phyloP scores from a whole-genome alignment of 1,140 invertebrate genomes.

The Nasonia giraulti region DNA sequence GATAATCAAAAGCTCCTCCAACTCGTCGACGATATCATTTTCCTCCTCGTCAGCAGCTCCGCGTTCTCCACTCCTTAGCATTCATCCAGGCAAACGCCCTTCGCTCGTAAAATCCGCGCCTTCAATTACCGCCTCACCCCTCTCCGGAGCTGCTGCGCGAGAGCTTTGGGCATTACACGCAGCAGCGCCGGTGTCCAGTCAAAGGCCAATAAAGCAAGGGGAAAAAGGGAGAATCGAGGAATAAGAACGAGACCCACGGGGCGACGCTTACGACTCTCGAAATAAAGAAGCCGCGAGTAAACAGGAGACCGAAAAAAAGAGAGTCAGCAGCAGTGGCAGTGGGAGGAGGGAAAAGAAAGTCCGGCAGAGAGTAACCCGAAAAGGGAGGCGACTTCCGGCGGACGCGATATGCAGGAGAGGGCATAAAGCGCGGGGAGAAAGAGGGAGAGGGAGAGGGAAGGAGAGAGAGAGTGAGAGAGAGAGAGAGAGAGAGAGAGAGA shows the following conservation, averaged over 20 bases:
- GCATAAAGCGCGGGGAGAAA: background rate
- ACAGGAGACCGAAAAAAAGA: background rate
- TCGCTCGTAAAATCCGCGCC: background rate
- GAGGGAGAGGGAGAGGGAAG: background rate
- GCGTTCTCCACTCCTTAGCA: too few relatives aligned
- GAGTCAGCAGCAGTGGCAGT: background rate
- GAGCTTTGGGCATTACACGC: background rate
- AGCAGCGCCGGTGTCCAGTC: background rate
- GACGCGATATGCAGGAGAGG: background rate
- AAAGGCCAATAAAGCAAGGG: background rate
- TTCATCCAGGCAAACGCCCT: background rate
- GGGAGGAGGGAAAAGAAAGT: conserved; percentile 7
- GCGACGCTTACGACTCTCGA: background rate
- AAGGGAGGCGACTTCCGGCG: conserved; percentile 16
- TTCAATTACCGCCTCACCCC: background rate
- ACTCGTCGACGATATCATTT: too few relatives aligned
- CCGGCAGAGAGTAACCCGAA: conserved; percentile 22
- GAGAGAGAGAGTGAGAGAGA: conserved; percentile 29
- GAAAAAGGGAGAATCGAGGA: background rate
- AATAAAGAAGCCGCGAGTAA: background rate
- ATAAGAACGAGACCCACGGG: background rate
- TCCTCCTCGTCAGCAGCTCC: too few relatives aligned
- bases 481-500: conserved; percentile 57
- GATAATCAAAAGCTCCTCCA: too few relatives aligned
- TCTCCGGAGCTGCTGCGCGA: background rate